Base-by-base conservation (phyloP, 2,888 invertebrate genomes). In the Antitype chi region DNA sequence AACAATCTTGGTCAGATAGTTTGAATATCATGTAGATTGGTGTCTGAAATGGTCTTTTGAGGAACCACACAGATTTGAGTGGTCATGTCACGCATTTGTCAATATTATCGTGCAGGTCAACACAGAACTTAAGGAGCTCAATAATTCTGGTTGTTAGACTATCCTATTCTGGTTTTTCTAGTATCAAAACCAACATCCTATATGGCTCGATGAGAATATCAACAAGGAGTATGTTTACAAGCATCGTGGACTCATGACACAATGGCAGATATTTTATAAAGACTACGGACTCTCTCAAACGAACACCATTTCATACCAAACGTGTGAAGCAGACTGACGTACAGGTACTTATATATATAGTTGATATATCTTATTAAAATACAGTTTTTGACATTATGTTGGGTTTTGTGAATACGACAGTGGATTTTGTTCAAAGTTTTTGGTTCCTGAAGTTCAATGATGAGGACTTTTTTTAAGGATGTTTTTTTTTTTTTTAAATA, bases 241-340 rank as follows among this genome's bases (percentile, higher is more conserved):
- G 87, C 91, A 89, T 78, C 63, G 75, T 74, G 76, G 80, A 80
- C 85, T 85, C 72, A 82, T 87, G 89, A 90, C 81, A 93, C 93
- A 93, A 92, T 90, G 86, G 88, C 66, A 76, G 63, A 91, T 93
- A 93, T 94, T 94, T 94, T 93, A 94, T 93, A 94, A 93, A 93
- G 89, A 76, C 76, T 66, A 57, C 70, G 11, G 9, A 59, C 43
- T 25, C 52, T 23, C 55, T n/a, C 55, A 60, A 43, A 28, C 11
- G 28, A 70, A 25, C 17, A 64, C 55, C 77, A 80, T 79, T 76
- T 69, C 76, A 63, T 70, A 70, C 1, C 74, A 69, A 63, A 77
- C 72, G 13, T 25, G 15, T 64, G 47, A 49, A 25, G 68, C 23
- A 60, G n/a, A 55, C 49, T 52, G 47, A 76, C 83, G 68, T 64